phyloP scores from a whole-genome alignment of 2,888 invertebrate species.

The Epirrhoe tristata region DNA sequence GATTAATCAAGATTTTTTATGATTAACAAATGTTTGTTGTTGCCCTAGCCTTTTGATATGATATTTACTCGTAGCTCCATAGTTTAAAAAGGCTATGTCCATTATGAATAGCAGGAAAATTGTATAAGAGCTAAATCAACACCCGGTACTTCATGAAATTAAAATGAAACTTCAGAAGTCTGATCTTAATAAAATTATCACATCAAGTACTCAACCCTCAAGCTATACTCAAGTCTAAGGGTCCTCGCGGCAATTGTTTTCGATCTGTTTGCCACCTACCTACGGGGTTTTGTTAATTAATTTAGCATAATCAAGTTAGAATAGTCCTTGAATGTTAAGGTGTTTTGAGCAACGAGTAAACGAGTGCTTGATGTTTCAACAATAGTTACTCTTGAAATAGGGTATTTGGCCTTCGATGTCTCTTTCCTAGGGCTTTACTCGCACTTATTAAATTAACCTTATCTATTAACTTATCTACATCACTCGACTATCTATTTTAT shows the following conservation, averaged over 20 bases:
- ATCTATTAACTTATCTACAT: no score
- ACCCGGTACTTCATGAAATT: neutral
- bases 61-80: no score
- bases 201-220: slow-evolving; percentile 34
- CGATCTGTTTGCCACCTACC: slow-evolving; percentile 30
- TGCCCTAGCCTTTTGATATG: no score
- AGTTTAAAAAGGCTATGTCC: no score
- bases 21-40: no score
- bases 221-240: slow-evolving; percentile 31
- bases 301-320: slow-evolving; percentile 26
- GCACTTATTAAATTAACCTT: neutral
- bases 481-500: no score
- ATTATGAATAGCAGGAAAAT: no score
- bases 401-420: neutral
- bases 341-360: slow-evolving; percentile 25
- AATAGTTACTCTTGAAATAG: slow-evolving; percentile 4
- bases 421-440: neutral
- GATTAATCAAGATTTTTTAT: no score
- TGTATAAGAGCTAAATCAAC: no score
- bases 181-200: slow-evolving; percentile 30
- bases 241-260: slow-evolving; percentile 30
- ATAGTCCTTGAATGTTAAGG: slow-evolving; percentile 19
- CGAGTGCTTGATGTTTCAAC: slow-evolving; percentile 6
- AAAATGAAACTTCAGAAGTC: slow-evolving; percentile 8
- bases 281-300: slow-evolving; percentile 28